phyloP scores from a whole-genome alignment of 1,140 invertebrate genomes.

The Micrasema minimum region DNA sequence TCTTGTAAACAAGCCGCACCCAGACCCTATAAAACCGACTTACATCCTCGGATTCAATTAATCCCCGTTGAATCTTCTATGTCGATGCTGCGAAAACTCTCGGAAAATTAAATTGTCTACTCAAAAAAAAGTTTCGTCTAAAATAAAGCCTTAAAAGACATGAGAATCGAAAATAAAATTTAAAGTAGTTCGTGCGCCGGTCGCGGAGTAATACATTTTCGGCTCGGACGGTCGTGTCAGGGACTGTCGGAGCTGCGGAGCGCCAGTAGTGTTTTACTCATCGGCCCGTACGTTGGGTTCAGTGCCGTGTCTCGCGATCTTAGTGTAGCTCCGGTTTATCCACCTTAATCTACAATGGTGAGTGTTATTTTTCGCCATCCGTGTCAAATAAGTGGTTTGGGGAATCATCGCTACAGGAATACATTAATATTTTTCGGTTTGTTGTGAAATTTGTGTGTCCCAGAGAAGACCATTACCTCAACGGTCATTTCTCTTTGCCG shows the following conservation, averaged over 20 bases:
- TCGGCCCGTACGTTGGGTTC: constrained; percentile 66
- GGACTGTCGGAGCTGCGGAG: constrained; percentile 65
- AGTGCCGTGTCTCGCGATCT: constrained; percentile 66
- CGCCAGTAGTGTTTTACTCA: constrained; percentile 68
- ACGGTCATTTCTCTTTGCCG: constrained; percentile 65
- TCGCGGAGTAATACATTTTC: constrained; percentile 46
- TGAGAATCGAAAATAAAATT: constrained; percentile 62
- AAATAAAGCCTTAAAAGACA: constrained; percentile 62
- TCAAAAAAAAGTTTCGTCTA: constrained; percentile 25
- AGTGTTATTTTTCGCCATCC: constrained; percentile 65
- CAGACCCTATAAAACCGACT: constrained; percentile 66
- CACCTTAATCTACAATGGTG: constrained; percentile 71
- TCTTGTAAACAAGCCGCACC: constrained; percentile 67
- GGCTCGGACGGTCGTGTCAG: constrained; percentile 61
- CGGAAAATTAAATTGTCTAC: constrained; percentile 7
- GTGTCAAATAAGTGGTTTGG: constrained; percentile 58
- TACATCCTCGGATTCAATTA: constrained; percentile 62
- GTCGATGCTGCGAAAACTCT: constrained; percentile 5
- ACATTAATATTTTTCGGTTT: constrained; percentile 61
- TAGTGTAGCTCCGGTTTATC: constrained; percentile 69
- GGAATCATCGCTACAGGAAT: constrained; percentile 53
- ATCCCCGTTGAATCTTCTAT: constrained; percentile 32
- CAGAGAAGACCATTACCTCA: constrained; percentile 68
- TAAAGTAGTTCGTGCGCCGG: constrained; percentile 61
- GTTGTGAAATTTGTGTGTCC: constrained; percentile 64